Conservation (phyloP, 2,113 vertebrate species). For the Rattus rattus region DNA sequence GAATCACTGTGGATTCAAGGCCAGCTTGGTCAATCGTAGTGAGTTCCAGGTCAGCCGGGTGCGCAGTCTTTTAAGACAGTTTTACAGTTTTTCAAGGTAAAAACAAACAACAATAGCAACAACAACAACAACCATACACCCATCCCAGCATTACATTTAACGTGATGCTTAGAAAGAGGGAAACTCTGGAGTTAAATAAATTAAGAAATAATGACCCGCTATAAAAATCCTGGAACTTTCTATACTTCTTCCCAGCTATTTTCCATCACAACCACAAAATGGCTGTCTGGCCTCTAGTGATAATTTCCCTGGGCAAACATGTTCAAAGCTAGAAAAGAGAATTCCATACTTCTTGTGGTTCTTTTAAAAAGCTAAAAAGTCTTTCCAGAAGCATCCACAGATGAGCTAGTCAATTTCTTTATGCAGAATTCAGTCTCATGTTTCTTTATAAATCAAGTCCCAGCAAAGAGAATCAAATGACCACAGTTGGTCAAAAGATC, state of each 20-base stretch:
- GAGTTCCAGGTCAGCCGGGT: neutral
- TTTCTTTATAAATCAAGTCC: slow-evolving; percentile 17
- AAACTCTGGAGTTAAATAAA: neutral
- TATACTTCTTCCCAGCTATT: neutral
- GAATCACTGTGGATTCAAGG: neutral
- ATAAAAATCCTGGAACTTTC: neutral
- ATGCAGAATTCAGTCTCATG: slow-evolving; percentile 26
- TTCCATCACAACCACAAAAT: neutral
- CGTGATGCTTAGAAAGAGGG: neutral
- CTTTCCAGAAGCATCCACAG: neutral
- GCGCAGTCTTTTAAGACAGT: neutral
- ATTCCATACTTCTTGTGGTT: neutral
- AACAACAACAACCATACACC: neutral
- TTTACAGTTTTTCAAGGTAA: neutral
- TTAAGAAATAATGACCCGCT: neutral
- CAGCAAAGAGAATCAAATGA: slow-evolving; percentile 46
- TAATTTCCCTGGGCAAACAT: neutral
- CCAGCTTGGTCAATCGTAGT: neutral
- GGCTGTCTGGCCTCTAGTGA: neutral
- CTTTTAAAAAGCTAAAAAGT: neutral
- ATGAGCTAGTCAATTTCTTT: slow-evolving; percentile 9
- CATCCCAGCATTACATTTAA: neutral
- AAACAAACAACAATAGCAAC: neutral
- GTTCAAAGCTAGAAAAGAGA: neutral
- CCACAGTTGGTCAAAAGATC: slow-evolving; percentile 27